Evolutionary conservation across 2,888 invertebrate genomes (phyloP).

Genomic region (Macrophya annulata): DNA sequence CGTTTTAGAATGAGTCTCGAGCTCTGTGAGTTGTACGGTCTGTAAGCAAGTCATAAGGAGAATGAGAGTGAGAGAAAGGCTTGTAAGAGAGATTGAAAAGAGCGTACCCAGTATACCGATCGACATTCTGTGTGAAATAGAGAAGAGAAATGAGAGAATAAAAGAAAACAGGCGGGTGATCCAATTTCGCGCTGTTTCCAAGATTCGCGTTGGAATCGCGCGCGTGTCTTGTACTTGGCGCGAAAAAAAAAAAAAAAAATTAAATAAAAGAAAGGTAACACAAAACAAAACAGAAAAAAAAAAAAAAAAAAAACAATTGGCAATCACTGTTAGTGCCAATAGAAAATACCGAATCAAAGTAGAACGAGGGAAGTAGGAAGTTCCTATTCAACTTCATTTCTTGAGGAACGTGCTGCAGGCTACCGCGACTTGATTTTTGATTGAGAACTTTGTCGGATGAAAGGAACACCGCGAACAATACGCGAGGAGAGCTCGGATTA

Average conservation of each 20-base stretch:
- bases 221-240: slow-evolving; percentile 14
- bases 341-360: slow-evolving; percentile 44
- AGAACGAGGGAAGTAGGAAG: slow-evolving; percentile 25
- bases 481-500: slow-evolving; percentile 57
- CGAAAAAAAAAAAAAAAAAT: neutral
- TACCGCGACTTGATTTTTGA: slow-evolving; percentile 51
- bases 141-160: slow-evolving; percentile 41
- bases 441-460: slow-evolving; percentile 53
- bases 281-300: neutral
- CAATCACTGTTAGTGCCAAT: slow-evolving; percentile 41
- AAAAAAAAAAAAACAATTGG: slow-evolving; percentile 42
- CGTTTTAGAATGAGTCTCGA: neutral
- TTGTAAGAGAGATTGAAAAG: slow-evolving; percentile 7
- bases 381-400: slow-evolving; percentile 44
- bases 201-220: slow-evolving; percentile 40
- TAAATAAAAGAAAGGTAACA: neutral
- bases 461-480: slow-evolving; percentile 49
- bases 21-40: neutral
- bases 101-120: neutral
- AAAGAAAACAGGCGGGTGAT: slow-evolving; percentile 50
- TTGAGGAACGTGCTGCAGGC: slow-evolving; percentile 11
- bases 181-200: slow-evolving; percentile 51
- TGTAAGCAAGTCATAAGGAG: neutral
- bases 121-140: neutral
- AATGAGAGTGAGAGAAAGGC: neutral